Conservation (phyloP, 2,113 vertebrate species). For the Gorsachius goisagi region DNA sequence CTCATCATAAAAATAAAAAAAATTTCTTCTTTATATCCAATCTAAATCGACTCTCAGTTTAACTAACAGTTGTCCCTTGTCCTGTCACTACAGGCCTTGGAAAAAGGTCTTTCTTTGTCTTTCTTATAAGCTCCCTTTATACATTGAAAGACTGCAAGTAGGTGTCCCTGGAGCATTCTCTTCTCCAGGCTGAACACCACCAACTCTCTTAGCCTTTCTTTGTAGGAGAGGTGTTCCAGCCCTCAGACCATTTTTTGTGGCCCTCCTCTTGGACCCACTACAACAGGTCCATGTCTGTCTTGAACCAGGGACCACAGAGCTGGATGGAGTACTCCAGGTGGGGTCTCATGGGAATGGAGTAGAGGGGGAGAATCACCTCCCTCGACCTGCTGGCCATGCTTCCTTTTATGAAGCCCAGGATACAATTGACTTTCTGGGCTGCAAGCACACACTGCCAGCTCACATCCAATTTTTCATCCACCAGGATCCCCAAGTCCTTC, state of each 20-base stretch:
- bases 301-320: neutral
- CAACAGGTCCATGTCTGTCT: neutral
- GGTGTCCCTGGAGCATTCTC: neutral
- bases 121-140: neutral
- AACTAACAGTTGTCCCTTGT: neutral
- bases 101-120: neutral
- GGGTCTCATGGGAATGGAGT: neutral
- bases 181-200: neutral
- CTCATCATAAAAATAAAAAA: neutral
- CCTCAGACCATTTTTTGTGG: neutral
- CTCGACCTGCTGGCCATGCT: rapidly evolving
- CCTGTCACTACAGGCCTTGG: neutral
- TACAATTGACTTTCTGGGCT: neutral
- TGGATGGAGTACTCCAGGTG: neutral
- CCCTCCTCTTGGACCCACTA: neutral
- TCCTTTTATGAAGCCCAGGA: neutral
- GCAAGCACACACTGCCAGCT: neutral
- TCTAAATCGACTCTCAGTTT: neutral
- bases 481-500: neutral
- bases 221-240: neutral
- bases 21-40: neutral
- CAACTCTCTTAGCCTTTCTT: neutral
- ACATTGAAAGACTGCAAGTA: neutral
- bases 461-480: neutral
- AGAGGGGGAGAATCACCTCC: neutral